Evolutionary conservation across 2,113 vertebrate species (phyloP), one percentile per base, ranked within the genome.

Genomic region (Rhinogobius similis): DNA sequence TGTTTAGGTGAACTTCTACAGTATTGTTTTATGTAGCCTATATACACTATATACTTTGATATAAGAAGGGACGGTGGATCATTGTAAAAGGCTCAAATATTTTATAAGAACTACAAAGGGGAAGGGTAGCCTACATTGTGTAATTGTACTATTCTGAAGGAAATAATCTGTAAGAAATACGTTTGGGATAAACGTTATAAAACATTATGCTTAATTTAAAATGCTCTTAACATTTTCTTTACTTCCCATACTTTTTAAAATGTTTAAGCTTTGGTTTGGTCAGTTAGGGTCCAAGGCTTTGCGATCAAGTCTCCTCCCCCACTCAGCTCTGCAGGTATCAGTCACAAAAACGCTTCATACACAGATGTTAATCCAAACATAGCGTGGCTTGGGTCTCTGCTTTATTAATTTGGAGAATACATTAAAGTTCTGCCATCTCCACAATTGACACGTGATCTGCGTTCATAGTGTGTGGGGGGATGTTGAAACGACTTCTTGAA

Each of bases 341-440:
- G 58, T 67, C 68, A 72, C 50, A 69, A 69, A 88, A 88, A 82
- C 78, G 75, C 70, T 70, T 65, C 52, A 75, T 61, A 75, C 79
- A 63, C 90, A 90, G 82, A 90, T 92, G 91, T 89, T 86, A 81
- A 88, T 87, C 79, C 81, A 82, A 79, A 73, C 75, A 83, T 84
- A 67, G 93, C 93, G 83, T 94, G 91, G 92, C 92, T 91, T 93
- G 91, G 92, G 86, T 85, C 53, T 79, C 67, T 81, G 76, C 5
- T 86, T 90, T 77, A 79, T 77, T 84, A 70, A 75, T 84, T 79
- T 63, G 65, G 58, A 65, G 68, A 86, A 85, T 81, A 84, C 64
- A 88, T 87, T 85, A 80, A 61, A 61, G 62, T 67, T 38, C 61
- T 68, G 72, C 72, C 67, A 72, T 48, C 32, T 77, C 75, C 16